Conservation (phyloP, 2,797 vertebrate genomes). For the Enteromius treurensis region DNA sequence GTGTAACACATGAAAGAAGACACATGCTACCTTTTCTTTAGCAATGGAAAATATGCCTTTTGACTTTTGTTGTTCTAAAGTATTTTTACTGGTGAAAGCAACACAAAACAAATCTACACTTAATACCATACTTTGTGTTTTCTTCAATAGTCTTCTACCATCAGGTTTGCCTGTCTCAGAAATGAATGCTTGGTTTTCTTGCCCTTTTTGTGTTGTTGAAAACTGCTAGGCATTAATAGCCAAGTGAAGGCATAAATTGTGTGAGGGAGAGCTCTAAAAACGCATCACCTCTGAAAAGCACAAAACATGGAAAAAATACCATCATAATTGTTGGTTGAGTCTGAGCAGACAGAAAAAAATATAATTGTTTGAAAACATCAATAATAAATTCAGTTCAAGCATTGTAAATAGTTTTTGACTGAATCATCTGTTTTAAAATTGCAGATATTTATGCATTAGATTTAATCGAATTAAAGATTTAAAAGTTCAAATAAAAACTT, state of each 20-base stretch:
- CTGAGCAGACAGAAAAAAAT: constrained; percentile 6
- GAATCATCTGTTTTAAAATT: background rate
- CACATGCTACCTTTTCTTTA: background rate
- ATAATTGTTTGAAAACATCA: constrained; percentile 21
- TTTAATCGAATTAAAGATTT: constrained; percentile 9
- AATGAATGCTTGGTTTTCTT: constrained; percentile 16
- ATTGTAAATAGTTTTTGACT: constrained; percentile 8
- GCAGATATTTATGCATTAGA: background rate
- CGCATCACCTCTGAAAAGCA: background rate
- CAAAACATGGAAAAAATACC: background rate
- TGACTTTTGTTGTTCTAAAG: background rate
- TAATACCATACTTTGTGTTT: constrained; percentile 2
- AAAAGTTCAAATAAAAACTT: constrained; percentile 4
- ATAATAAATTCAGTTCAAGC: background rate
- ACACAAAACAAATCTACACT: constrained; percentile 11
- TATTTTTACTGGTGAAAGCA: background rate
- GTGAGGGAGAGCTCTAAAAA: background rate
- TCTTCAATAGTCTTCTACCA: constrained; percentile 2
- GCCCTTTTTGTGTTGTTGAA: background rate
- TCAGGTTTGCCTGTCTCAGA: background rate
- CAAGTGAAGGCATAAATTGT: constrained; percentile 4
- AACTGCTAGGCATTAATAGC: constrained; percentile 1
- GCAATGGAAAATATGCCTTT: background rate
- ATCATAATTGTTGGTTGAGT: constrained; percentile 27
- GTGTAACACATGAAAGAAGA: background rate